Percentiles rank a stretch among this genome's conserved stretches.
These are phyloP conservation scores for Melanostoma scalare DNA, from an alignment of 2,888 invertebrate genomes.

Conservation along the genomic window DNA sequence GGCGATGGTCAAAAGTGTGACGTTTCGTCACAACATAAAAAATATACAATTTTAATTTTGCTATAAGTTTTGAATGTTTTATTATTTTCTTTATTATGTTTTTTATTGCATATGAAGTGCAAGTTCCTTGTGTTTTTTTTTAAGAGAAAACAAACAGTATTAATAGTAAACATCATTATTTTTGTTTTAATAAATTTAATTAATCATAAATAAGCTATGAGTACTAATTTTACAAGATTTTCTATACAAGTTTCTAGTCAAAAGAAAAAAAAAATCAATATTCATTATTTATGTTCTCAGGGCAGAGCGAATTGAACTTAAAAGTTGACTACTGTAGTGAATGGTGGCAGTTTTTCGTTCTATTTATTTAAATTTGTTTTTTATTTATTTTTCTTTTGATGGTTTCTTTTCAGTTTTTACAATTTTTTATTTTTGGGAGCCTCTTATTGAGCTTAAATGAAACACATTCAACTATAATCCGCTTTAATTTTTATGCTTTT, in stretches of 20 bases:
- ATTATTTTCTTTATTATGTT: conserved; percentile 40
- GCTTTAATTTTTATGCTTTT: neutral
- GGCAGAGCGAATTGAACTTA: neutral
- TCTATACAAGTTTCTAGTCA: conserved; percentile 23
- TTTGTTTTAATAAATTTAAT: neutral
- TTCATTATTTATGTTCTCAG: no score
- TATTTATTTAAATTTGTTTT: neutral
- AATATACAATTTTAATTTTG: conserved; percentile 2
- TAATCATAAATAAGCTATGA: no score
- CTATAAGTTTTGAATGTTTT: conserved; percentile 48
- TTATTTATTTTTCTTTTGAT: conserved; percentile 5
- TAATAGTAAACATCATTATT: neutral
- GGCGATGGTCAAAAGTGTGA: no score
- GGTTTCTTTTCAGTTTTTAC: neutral
- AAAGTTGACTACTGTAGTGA: conserved; percentile 44
- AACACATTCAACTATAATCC: no score
- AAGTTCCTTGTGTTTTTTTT: conserved; percentile 21
- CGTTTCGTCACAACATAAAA: no score
- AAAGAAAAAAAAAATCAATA: neutral
- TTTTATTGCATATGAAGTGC: conserved; percentile 53
- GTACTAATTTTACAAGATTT: conserved; percentile 6
- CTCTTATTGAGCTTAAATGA: no score
- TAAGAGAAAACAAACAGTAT: no score
- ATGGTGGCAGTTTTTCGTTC: conserved; percentile 59
- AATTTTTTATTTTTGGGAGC: neutral